A percentile compares a stretch with the other conserved stretches of the same genome.
These are phyloP conservation scores for Drosophila azteca DNA, from an alignment of 1,140 invertebrate species.

Conservation along the genomic window DNA sequence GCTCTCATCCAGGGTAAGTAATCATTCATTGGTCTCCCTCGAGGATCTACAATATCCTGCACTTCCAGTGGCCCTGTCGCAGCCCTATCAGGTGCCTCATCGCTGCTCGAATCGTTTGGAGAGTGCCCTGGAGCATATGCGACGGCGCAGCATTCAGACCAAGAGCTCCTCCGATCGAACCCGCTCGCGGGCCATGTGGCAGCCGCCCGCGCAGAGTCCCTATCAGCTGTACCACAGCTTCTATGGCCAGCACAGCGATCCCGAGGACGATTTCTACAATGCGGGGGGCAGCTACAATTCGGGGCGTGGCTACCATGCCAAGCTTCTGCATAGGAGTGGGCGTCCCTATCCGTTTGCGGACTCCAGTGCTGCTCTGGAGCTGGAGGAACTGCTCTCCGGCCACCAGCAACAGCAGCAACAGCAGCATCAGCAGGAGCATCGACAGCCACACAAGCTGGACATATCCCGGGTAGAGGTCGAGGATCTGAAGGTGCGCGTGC, in stretches of 20 bases:
- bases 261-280: constrained; percentile 77
- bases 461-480: constrained; percentile 78
- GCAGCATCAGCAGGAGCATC: constrained; percentile 35
- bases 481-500: constrained; percentile 87
- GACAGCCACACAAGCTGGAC: constrained; percentile 73
- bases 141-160: constrained; percentile 82
- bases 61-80: constrained; percentile 35
- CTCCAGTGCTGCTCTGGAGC: constrained; percentile 44
- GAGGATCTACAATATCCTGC: neutral
- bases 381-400: constrained; percentile 60
- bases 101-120: constrained; percentile 84
- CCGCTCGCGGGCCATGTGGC: constrained; percentile 65
- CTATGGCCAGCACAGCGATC: constrained; percentile 71
- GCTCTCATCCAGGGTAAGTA: constrained; percentile 53
- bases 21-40: neutral
- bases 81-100: constrained; percentile 69
- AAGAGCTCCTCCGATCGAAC: constrained; percentile 46
- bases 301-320: constrained; percentile 68
- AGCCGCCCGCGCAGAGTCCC: constrained; percentile 84
- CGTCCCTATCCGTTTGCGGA: constrained; percentile 48
- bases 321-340: constrained; percentile 56
- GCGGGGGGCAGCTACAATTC: constrained; percentile 36
- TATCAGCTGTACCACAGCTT: constrained; percentile 86
- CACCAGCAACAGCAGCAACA: constrained; percentile 48
- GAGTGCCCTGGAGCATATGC: constrained; percentile 84